A percentile compares a stretch with the other conserved stretches of the same genome.
Evolutionary conservation across 2,797 vertebrate species (phyloP).

Genomic region (Borostomias antarcticus): DNA sequence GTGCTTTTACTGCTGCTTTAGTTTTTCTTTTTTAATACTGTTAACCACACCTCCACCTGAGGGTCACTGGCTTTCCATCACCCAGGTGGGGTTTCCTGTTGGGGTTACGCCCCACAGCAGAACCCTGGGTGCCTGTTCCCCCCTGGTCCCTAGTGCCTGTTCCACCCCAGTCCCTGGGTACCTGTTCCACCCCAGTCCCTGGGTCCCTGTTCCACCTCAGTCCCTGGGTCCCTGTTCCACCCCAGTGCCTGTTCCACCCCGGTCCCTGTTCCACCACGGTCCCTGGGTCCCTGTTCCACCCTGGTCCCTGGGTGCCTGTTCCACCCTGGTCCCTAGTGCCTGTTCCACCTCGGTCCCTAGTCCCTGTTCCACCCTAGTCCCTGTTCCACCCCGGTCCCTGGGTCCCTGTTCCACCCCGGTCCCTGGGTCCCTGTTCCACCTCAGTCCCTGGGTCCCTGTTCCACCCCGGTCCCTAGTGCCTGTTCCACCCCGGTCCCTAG

Average conservation of each 20-base stretch:
- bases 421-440: neutral
- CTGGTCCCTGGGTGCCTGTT: slow-evolving; percentile 49
- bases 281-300: neutral
- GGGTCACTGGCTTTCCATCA: slow-evolving; percentile 7
- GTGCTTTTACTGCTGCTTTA: slow-evolving; percentile 4
- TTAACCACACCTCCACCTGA: slow-evolving; percentile 49
- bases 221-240: neutral
- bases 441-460: slow-evolving; percentile 52
- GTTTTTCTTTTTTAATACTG: slow-evolving; percentile 35
- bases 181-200: slow-evolving; percentile 38
- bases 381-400: too few species aligned
- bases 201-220: slow-evolving; percentile 47
- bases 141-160: slow-evolving; percentile 8
- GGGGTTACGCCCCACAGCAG: slow-evolving; percentile 16
- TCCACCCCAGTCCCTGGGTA: too few species aligned
- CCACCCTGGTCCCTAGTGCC: slow-evolving; percentile 41
- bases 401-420: slow-evolving; percentile 47
- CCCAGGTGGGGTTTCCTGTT: neutral
- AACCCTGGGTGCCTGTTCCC: slow-evolving; percentile 49
- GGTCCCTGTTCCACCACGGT: slow-evolving; percentile 19
- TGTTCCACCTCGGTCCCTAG: slow-evolving; percentile 28
- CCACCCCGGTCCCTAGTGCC: slow-evolving; percentile 40
- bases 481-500: slow-evolving; percentile 28
- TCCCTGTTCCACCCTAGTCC: too few species aligned
- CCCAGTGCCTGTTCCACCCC: slow-evolving; percentile 21